Base-by-base conservation (phyloP, 2,797 vertebrate genomes). In the Myripristis jacobus region DNA sequence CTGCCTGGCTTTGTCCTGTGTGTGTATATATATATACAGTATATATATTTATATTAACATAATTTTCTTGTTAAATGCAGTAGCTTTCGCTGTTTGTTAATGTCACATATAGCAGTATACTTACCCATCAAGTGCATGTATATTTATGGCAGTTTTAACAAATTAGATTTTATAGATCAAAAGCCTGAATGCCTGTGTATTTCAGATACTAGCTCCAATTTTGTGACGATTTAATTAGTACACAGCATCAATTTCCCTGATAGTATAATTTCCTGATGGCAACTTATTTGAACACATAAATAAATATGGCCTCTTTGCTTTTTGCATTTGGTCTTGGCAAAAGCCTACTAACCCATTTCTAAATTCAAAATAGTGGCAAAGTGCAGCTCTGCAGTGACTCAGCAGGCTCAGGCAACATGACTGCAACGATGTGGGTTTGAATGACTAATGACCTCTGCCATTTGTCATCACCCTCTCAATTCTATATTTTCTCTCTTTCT, bases 311-410 rank as follows among this genome's bases (percentile, higher is more conserved):
- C 3, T 52, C 56, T 25, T 54, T 22, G 22, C 57, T 27, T 73
- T 73, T 55, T 47, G 29, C 59, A 25, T 66, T 66, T 74, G 61
- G 77, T 78, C 52, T 76, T 25, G 56, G 66, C 62, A 75, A 67
- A 73, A 79, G 58, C 66, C 29, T 24, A 62, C 73, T 66, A 79
- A 75, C 77, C 70, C 81, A 73, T 76, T 80, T 89, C 79, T 67
- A 63, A 82, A 79, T 61, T 61, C 31, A 41, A 47, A 71, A 72
- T 62, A 68, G 72, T 24, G 68, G 79, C 65, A 16, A 77, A 79
- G 52, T n/a, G 1, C 21, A 47, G 63, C 50, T 36, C 65, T 9
- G 15, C 18, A 65, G 82, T 83, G 81, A 86, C 75, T 87, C 84
- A 81, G 80, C 76, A 77, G 29, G 46, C n/a, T 10, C 19, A 48